Conservation (phyloP, 1,140 invertebrate genomes). For the Rhizoglyphus robini region DNA sequence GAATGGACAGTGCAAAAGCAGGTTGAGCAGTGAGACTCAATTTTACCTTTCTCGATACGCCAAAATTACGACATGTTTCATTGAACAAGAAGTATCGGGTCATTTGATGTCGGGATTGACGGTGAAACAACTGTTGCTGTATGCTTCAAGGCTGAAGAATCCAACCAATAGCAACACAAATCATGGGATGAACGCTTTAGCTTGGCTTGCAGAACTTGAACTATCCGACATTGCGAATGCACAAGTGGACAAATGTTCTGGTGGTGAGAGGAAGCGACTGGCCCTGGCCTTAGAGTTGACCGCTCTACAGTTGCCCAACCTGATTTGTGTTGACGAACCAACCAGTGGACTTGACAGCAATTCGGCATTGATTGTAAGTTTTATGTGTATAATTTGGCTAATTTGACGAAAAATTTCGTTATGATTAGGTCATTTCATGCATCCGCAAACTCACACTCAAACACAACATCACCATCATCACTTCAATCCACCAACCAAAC, state of each 20-base stretch:
- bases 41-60: neutral
- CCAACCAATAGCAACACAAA: neutral
- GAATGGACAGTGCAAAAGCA: neutral
- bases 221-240: neutral
- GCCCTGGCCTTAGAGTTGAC: slow-evolving; percentile 71
- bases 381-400: too few relatives aligned
- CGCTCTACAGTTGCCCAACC: slow-evolving; percentile 44
- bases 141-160: neutral
- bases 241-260: slow-evolving; percentile 31
- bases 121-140: neutral
- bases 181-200: neutral
- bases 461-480: slow-evolving; percentile 2
- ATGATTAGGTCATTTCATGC: slow-evolving; percentile 10
- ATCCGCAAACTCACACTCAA: neutral
- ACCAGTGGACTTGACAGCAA: slow-evolving; percentile 37
- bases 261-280: slow-evolving; percentile 79
- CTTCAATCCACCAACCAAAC: slow-evolving; percentile 8
- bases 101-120: slow-evolving; percentile 1
- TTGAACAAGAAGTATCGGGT: neutral
- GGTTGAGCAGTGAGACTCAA: neutral
- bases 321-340: slow-evolving; percentile 31
- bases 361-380: slow-evolving; percentile 1
- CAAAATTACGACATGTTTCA: neutral
- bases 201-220: neutral
- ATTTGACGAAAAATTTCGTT: too few relatives aligned